Evolutionary conservation across 2,888 invertebrate genomes (phyloP).

Genomic region (Parnassius orleans): DNA sequence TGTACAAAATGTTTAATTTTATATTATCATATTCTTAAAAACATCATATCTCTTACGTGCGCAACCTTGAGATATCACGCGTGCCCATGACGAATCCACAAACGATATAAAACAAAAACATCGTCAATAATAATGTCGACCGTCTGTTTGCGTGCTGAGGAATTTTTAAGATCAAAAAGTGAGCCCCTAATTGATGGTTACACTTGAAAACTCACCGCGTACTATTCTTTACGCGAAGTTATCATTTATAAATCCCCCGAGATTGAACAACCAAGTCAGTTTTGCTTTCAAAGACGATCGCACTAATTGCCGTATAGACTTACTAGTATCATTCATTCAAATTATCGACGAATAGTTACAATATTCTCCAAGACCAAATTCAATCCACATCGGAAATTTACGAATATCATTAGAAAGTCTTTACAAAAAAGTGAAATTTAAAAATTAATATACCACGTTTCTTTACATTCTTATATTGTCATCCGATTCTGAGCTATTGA

Average conservation of each 20-base stretch:
- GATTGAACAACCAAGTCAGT: neutral
- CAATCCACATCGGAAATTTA: too few species aligned
- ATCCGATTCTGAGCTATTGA: too few species aligned
- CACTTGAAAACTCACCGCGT: slow-evolving; percentile 18
- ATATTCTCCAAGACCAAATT: too few species aligned
- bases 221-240: slow-evolving; percentile 6
- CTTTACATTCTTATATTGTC: too few species aligned
- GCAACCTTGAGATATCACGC: slow-evolving; percentile 2
- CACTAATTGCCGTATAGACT: neutral
- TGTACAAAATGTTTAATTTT: too few species aligned
- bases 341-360: too few species aligned
- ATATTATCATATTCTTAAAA: too few species aligned
- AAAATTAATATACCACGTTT: too few species aligned
- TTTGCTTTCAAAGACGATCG: slow-evolving; percentile 16
- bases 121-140: slow-evolving; percentile 13
- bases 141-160: neutral
- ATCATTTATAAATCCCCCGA: slow-evolving; percentile 2
- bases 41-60: too few species aligned
- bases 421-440: too few species aligned
- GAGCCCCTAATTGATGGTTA: slow-evolving; percentile 19
- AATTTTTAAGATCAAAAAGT: slow-evolving; percentile 20
- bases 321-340: too few species aligned
- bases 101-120: slow-evolving; percentile 5
- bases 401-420: too few species aligned
- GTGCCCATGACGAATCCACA: neutral